Conservation (phyloP, 64 coral and sea anemone species). For the Porites australiensis region DNA sequence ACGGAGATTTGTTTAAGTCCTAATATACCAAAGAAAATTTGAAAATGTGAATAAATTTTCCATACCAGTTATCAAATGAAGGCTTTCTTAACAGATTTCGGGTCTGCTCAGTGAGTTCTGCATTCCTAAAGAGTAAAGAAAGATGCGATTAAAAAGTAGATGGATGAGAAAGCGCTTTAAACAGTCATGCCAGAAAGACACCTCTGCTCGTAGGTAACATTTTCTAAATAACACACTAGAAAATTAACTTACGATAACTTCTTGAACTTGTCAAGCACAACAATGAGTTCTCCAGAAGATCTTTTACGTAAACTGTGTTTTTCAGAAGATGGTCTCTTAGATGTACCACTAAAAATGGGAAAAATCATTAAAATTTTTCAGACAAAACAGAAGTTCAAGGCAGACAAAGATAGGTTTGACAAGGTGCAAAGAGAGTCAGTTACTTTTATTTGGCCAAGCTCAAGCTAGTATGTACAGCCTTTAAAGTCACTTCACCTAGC, state of each 20-base stretch:
- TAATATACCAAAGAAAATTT: too few relatives aligned
- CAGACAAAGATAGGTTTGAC: too few relatives aligned
- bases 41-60: neutral
- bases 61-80: conserved; percentile 93
- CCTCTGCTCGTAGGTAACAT: too few relatives aligned
- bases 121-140: conserved; percentile 60
- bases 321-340: conserved; percentile 66
- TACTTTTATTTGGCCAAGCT: too few relatives aligned
- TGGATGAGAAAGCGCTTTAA: neutral
- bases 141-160: neutral
- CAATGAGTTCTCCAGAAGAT: conserved; percentile 77
- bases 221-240: too few relatives aligned
- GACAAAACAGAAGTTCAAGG: too few relatives aligned
- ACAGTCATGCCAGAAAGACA: neutral
- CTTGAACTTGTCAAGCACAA: conserved; percentile 77
- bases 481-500: too few relatives aligned
- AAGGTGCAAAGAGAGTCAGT: too few relatives aligned
- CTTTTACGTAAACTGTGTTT: conserved; percentile 74
- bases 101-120: conserved; percentile 83
- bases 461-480: too few relatives aligned
- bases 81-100: conserved; percentile 84
- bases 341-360: conserved; percentile 67
- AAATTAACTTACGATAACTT: conserved; percentile 78
- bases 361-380: neutral
- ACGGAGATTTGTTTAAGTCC: too few relatives aligned